These are phyloP conservation scores for Phocoena sinus DNA, from an alignment of 2,113 vertebrate genomes.

Conservation along the genomic window DNA sequence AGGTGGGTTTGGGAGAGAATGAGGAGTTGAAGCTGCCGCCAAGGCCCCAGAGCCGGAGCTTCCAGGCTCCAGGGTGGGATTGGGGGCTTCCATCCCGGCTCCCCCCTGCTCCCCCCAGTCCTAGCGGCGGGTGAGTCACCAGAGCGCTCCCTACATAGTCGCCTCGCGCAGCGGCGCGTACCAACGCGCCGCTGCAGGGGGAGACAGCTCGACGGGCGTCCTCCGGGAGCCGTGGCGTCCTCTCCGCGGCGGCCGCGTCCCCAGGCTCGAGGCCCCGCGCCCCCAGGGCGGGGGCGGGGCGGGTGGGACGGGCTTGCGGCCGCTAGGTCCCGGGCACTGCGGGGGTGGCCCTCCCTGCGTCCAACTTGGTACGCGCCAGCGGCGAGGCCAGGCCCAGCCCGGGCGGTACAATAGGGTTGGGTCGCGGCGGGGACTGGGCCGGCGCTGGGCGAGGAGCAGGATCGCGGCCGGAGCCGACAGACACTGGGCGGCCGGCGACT, in stretches of 20 bases:
- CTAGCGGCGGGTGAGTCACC: conserved; percentile 67
- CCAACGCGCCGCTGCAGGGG: conserved; percentile 56
- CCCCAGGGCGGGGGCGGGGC: background rate
- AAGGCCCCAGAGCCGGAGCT: background rate
- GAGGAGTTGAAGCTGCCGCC: background rate
- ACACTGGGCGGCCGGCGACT: background rate
- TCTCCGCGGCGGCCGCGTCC: background rate
- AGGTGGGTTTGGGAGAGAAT: background rate
- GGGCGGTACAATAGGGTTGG: conserved; percentile 73
- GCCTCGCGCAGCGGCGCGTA: conserved; percentile 54
- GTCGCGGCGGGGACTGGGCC: conserved; percentile 46
- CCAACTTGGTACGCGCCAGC: conserved; percentile 63
- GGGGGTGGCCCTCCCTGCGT: background rate
- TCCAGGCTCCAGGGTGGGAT: background rate
- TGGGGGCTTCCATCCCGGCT: background rate
- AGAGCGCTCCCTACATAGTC: conserved; percentile 70
- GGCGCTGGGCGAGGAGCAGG: conserved; percentile 14
- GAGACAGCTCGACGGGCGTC: background rate
- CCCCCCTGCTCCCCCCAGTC: background rate
- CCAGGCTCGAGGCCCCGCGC: accelerated
- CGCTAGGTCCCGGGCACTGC: background rate
- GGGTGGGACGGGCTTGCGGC: background rate
- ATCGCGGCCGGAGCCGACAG: background rate
- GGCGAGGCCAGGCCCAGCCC: conserved; percentile 65
- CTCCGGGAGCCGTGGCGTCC: background rate